Evolutionary conservation across 2,797 vertebrate species (phyloP), one percentile per base, ranked within the genome.

Genomic region (Amblyraja radiata): DNA sequence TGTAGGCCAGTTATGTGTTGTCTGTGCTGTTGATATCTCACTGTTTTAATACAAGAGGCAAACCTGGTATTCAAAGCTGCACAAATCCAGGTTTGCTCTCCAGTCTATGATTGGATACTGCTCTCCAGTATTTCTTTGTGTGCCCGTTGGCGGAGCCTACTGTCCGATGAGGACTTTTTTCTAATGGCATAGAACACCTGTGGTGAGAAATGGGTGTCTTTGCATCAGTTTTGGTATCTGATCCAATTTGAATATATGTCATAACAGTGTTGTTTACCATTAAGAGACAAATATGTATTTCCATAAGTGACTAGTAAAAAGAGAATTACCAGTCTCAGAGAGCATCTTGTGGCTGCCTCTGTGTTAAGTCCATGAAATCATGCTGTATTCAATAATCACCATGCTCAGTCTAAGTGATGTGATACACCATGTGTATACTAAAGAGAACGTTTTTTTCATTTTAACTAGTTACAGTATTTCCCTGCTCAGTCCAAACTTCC

Each of bases 231-330:
- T 80, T 83, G 46, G 39, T 46, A 83, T 25, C 46, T 58, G 23
- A 58, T 61, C 18, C 81, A 61, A 61, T 61, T 58, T 28, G 81
- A 84, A 28, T 11, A 84, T 23, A 28, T 80, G 78, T 80, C 23
- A 83, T 28, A 83, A 83, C 21, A 23, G 21, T 54, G 23, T 58
- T 14, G 23, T 25, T 83, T 54, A 83, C 80, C 23, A 23, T 84
- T 23, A 84, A 58, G 58, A 61, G 81, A 58, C 28, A 63, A 63
- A 63, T 63, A 65, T 32, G 28, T n/a, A 63, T 86, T 63, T 14
- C n/a, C 28, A 86, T 86, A 58, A 86, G 83, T 86, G 28, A 65
- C 83, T 63, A n/a, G 25, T 86, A 32, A 63, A 63, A 86, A n/a
- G 58, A 63, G 58, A 63, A n/a, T 28, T 86, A 28, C 83, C 83